phyloP scores from a whole-genome alignment of 2,797 vertebrate genomes.

The Fundulus diaphanus region DNA sequence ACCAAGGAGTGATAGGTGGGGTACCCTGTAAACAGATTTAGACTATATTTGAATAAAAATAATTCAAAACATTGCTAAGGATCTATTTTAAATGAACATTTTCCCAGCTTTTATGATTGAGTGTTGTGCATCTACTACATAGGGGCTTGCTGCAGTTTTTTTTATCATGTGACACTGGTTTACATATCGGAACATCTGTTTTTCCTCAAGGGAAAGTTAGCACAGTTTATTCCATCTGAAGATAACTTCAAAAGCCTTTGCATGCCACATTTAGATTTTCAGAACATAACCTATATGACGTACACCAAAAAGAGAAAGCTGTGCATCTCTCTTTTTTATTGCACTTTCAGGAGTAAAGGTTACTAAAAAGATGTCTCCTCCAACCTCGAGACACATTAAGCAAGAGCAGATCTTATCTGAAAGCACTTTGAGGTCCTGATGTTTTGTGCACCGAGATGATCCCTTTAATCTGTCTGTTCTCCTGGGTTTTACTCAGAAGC shows the following conservation, averaged over 20 bases:
- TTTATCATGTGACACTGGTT: too few relatives aligned
- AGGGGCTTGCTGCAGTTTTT: too few relatives aligned
- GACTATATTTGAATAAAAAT: too few relatives aligned
- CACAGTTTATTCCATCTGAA: neutral
- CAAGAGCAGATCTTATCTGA: slow-evolving; percentile 24
- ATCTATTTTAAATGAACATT: too few relatives aligned
- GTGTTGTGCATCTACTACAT: too few relatives aligned
- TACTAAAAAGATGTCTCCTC: slow-evolving; percentile 27
- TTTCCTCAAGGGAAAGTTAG: neutral
- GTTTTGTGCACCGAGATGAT: slow-evolving; percentile 20
- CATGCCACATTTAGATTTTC: neutral
- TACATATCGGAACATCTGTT: neutral
- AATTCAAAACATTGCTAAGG: too few relatives aligned
- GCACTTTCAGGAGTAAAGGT: slow-evolving; percentile 19
- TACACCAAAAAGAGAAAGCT: neutral
- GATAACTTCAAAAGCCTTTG: neutral
- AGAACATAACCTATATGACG: neutral
- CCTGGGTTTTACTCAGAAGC: slow-evolving; percentile 16
- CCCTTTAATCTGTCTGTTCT: slow-evolving; percentile 23
- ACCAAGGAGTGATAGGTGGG: too few relatives aligned
- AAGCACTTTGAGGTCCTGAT: slow-evolving; percentile 9
- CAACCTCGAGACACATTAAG: slow-evolving; percentile 42
- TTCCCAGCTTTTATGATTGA: too few relatives aligned
- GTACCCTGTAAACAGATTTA: too few relatives aligned
- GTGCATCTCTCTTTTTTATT: neutral